These are phyloP conservation scores for Mesorhabditis belari DNA, from an alignment of 2,888 invertebrate species.

Conservation along the genomic window DNA sequence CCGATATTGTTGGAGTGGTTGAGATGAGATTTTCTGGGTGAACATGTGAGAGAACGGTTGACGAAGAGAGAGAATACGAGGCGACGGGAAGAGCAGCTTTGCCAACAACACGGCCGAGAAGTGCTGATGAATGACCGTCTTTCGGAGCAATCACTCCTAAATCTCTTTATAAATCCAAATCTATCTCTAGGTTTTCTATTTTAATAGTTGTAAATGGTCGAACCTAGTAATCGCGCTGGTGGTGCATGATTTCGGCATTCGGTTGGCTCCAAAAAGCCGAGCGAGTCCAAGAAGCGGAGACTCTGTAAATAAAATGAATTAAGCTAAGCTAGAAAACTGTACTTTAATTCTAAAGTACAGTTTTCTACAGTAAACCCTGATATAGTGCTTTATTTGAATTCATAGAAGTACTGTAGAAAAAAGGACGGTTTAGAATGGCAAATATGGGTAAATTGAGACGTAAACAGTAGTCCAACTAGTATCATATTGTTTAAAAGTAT, in stretches of 20 bases:
- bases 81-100: constrained; percentile 40
- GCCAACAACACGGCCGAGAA: constrained; percentile 37
- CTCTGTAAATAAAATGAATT: not conserved
- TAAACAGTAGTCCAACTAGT: too few species aligned
- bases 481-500: too few species aligned
- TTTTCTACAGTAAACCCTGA: too few species aligned
- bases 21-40: constrained; percentile 33
- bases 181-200: not conserved
- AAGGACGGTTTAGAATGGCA: too few species aligned
- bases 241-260: constrained; percentile 39
- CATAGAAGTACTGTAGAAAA: too few species aligned
- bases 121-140: constrained; percentile 36
- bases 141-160: constrained; percentile 44
- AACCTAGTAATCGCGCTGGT: constrained; percentile 32
- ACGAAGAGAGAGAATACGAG: constrained; percentile 39
- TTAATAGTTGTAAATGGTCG: not conserved
- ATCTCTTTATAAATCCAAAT: not conserved
- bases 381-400: too few species aligned
- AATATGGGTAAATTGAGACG: too few species aligned
- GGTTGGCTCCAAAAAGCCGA: constrained; percentile 47
- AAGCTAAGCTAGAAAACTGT: too few species aligned
- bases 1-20: constrained; percentile 39
- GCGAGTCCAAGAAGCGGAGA: constrained; percentile 47
- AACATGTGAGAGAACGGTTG: constrained; percentile 32
- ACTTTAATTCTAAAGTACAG: too few species aligned